A percentile compares a stretch with the other conserved stretches of the same genome.
These are phyloP conservation scores for Oxytorus armatus DNA, from an alignment of 2,888 invertebrate genomes.

Conservation along the genomic window DNA sequence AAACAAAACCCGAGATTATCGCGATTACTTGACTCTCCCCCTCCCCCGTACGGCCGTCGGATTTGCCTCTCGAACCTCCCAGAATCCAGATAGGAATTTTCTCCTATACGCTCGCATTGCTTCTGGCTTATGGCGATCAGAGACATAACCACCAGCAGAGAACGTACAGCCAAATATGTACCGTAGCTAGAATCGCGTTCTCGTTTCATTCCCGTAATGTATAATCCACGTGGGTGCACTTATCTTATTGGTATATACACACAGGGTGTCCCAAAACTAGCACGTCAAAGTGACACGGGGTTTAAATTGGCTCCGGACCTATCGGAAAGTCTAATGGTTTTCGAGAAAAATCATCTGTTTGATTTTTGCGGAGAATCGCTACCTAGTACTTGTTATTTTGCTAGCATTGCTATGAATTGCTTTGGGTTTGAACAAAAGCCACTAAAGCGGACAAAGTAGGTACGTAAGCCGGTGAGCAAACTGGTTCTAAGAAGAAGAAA, in stretches of 20 bases:
- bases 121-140: conserved; percentile 32
- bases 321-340: too few species aligned
- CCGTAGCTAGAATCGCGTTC: conserved; percentile 58
- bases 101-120: conserved; percentile 25
- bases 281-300: too few species aligned
- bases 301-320: too few species aligned
- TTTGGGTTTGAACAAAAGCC: too few species aligned
- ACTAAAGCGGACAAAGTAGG: too few species aligned
- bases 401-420: too few species aligned
- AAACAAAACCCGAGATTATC: conserved; percentile 50
- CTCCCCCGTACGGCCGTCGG: conserved; percentile 48
- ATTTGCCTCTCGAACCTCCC: conserved; percentile 51
- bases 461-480: too few species aligned
- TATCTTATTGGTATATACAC: conserved; percentile 52
- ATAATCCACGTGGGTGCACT: conserved; percentile 62
- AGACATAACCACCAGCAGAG: conserved; percentile 19
- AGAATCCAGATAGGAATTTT: conserved; percentile 61
- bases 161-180: conserved; percentile 65
- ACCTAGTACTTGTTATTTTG: too few species aligned
- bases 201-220: conserved; percentile 56
- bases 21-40: conserved; percentile 57
- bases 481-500: too few species aligned
- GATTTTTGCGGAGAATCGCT: too few species aligned
- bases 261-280: too few species aligned
- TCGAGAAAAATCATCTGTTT: too few species aligned